Conservation (phyloP, 2,888 invertebrate genomes). For the Dynastes tityus region DNA sequence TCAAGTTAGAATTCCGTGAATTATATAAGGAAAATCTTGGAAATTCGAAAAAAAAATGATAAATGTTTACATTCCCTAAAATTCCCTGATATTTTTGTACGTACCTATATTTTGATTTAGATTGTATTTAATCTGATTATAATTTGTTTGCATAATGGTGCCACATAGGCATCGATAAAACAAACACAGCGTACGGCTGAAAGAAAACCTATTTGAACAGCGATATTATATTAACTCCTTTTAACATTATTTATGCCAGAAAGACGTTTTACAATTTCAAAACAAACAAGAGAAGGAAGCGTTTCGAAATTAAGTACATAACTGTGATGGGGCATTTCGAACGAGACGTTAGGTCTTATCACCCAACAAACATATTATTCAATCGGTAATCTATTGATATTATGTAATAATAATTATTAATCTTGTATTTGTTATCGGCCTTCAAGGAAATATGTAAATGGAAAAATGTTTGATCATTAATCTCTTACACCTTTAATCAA, state of each 20-base stretch:
- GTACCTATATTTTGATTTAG: constrained; percentile 32
- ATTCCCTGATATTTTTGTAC: constrained; percentile 13
- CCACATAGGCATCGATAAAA: constrained; percentile 33
- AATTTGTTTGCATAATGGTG: constrained; percentile 43
- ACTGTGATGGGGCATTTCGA: constrained; percentile 10
- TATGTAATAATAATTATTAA: constrained; percentile 48
- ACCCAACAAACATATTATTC: constrained; percentile 37
- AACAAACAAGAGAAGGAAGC: constrained; percentile 32
- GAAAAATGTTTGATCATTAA: constrained; percentile 31
- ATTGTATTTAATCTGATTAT: constrained; percentile 47
- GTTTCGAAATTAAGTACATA: constrained; percentile 39
- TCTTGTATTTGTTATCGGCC: constrained; percentile 42
- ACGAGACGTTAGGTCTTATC: constrained; percentile 25
- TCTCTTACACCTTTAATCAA: constrained; percentile 23
- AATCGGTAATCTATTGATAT: constrained; percentile 30
- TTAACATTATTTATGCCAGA: constrained; percentile 37
- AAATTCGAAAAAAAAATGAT: constrained; percentile 1
- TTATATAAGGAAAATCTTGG: background rate
- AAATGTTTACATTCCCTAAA: constrained; percentile 1
- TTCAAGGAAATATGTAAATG: constrained; percentile 32
- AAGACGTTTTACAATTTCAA: constrained; percentile 32
- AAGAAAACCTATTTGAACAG: constrained; percentile 40
- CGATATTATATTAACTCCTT: constrained; percentile 42
- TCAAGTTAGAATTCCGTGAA: constrained; percentile 7
- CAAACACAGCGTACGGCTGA: constrained; percentile 30